phyloP scores from a whole-genome alignment of 2,797 vertebrate genomes.

The Fistularia tabacaria region DNA sequence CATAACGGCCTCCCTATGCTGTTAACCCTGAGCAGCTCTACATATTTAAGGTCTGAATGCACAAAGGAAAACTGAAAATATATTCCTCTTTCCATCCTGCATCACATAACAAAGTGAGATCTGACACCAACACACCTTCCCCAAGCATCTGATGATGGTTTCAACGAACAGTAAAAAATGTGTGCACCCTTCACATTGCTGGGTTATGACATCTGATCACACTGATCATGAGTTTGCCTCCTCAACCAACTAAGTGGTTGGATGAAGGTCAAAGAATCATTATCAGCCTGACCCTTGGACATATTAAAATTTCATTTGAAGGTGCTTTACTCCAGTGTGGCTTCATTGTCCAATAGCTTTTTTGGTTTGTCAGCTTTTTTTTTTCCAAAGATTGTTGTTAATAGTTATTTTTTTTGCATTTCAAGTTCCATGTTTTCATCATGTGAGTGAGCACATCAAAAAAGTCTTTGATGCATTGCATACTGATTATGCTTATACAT shows the following conservation, averaged over 20 bases:
- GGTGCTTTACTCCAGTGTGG: slow-evolving; percentile 8
- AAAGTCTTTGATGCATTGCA: slow-evolving; percentile 66
- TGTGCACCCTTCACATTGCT: slow-evolving; percentile 41
- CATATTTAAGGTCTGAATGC: slow-evolving; percentile 49
- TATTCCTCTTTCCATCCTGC: slow-evolving; percentile 16
- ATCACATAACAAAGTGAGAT: slow-evolving; percentile 22
- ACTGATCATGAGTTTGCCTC: slow-evolving; percentile 17
- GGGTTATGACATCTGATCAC: slow-evolving; percentile 36
- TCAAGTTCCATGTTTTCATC: slow-evolving; percentile 67
- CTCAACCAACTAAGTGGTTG: slow-evolving; percentile 8
- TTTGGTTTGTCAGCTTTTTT: slow-evolving; percentile 18
- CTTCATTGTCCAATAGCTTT: background rate
- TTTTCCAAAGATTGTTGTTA: slow-evolving; percentile 35
- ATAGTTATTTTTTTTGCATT: slow-evolving; percentile 51
- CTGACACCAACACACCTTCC: slow-evolving; percentile 36
- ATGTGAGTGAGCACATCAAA: slow-evolving; percentile 55
- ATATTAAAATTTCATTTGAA: slow-evolving; percentile 42
- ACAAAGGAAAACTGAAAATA: slow-evolving; percentile 19
- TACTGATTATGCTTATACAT: slow-evolving; percentile 50
- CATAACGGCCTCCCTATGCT: slow-evolving; percentile 26
- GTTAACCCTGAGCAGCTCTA: slow-evolving; percentile 43
- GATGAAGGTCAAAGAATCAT: slow-evolving; percentile 44
- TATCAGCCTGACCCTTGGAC: slow-evolving; percentile 26
- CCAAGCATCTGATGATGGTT: slow-evolving; percentile 32
- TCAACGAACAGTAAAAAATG: slow-evolving; percentile 54